Evolutionary conservation across 2,888 invertebrate genomes (phyloP), one percentile per base, ranked within the genome.

Genomic region (Scaptodrosophila latifasciaeformis): DNA sequence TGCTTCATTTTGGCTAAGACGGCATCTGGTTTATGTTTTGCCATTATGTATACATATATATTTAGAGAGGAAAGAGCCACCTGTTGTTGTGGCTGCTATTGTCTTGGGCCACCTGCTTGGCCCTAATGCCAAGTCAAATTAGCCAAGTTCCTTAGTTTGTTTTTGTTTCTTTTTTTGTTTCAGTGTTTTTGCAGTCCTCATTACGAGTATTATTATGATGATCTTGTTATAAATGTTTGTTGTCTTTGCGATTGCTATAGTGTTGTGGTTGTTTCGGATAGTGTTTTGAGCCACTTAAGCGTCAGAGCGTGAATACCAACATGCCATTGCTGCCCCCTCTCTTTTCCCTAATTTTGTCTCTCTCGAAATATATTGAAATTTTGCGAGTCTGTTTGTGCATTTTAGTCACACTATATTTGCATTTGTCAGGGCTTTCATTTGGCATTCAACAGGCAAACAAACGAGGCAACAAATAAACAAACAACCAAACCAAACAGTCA

Each of bases 1-100:
- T 68, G 17, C 12, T 17, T 37, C 17, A 37, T 17, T 15, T 15
- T 17, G 6, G 69, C 61, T 31, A 65, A 18, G 65, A 64, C 65
- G 67, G 65, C 65, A 58, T 30, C 59, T 64, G 52, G 50, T 65
- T 65, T 65, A 65, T 40, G 46, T 44, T 49, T 29, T 31, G 52
- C 50, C 65, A 59, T 65, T 68, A 64, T 27, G 47, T 27, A 52
- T 65, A n/a, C n/a, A n/a, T n/a, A n/a, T n/a, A n/a, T n/a, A n/a
- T n/a, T n/a, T n/a, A n/a, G n/a, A n/a, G n/a, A n/a, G n/a, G n/a
- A n/a, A n/a, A n/a, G n/a, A 55, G 60, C 59, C 65, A 65, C 65
- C 69, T 65, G 65, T 65, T 65, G 64, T 54, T 64, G 35, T 48
- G 49, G 34, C 34, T 27, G 29, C 29, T 44, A 29, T 31, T 13